Base-by-base conservation (phyloP, 1,140 invertebrate species). In the Spodoptera litura region DNA sequence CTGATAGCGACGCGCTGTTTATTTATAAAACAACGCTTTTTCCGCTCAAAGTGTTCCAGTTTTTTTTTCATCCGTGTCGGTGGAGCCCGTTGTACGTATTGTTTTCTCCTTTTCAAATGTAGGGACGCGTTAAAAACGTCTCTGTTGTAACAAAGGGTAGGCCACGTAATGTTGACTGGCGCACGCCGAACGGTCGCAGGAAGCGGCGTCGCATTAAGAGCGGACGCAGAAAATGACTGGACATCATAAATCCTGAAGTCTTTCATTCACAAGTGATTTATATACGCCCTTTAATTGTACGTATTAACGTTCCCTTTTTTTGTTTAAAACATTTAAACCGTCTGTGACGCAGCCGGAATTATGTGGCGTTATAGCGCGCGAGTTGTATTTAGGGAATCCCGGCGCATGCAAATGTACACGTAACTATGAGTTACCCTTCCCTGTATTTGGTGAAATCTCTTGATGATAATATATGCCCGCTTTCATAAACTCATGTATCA, bases 21-120 rank as follows among this genome's bases (percentile, higher is more conserved):
- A 93, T 93, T 93, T 93, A 91, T 89, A 93, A 93, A 94, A 92
- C 92, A 92, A 86, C 90, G 88, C 81, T 85, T 87, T 93, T 92
- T 89, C 83, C 85, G 88, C 89, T 90, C 84, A 86, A 89, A 89
- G 88, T 87, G 79, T 87, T 89, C 81, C 85, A 82, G 78, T 87
- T 87, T 89, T 87, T 89, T 88, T 83, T 78, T 75, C 78, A 78
- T 75, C 59, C 73, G 51, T 75, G 78, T 72, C 76, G 71, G 76
- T 80, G 80, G 80, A 75, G 66, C 66, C 78, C 75, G 51, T 72
- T 78, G 82, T 82, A 78, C 78, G 80, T 83, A 85, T 86, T 87
- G 86, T 87, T 87, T 81, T 56, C 73, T 81, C 85, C 82, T 81
- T 89, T 86, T 87, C 80, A 83, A 86, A 88, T 62, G 87, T 82